Base-by-base conservation (phyloP, 2,888 invertebrate species). In the Drosophila tanythrix region DNA sequence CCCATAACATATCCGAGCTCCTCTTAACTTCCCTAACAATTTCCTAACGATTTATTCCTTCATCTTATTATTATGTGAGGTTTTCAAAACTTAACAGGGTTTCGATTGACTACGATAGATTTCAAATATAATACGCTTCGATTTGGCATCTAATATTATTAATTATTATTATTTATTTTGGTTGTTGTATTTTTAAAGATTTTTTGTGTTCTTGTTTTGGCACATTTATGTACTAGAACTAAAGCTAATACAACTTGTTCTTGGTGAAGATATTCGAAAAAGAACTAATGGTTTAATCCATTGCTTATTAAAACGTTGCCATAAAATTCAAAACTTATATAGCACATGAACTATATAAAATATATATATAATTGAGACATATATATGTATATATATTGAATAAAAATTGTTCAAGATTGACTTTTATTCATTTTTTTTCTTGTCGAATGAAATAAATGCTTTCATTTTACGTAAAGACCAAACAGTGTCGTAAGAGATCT, bases 221-320 rank as follows among this genome's bases (percentile, higher is more conserved):
- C 90, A 90, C 90, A 81, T 76, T 81, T 71, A 78, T 69, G 69
- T 79, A 70, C 83, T 89, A 76, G 25, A 80, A 76, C 88, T 89
- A 86, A 72, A 68, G 52, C 72, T 86, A 83, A 70, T 81, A 82
- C 81, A 85, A 79, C 79, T 62, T 64, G 61, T 70, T 65, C n/a
- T 57, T 65, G 68, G 50, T 71, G 55, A 70, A 56, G 46, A 62
- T 50, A 40, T 57, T 60, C 6, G 64, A 79, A 72, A 55, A 57
- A 51, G 36, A 70, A 50, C 43, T 68, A 56, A 51, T 60, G 29
- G 40, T 50, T 53, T 36, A 38, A 33, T 48, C 21, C 29, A 51
- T 74, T 69, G 73, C 75, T 66, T 66, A 36, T 66, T 72, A 71
- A 77, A 86, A 74, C 33, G 33, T 50, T 62, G 63, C 51, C 57